These are phyloP conservation scores for Chinchilla lanigera DNA, from an alignment of 2,113 vertebrate genomes.

Conservation along the genomic window DNA sequence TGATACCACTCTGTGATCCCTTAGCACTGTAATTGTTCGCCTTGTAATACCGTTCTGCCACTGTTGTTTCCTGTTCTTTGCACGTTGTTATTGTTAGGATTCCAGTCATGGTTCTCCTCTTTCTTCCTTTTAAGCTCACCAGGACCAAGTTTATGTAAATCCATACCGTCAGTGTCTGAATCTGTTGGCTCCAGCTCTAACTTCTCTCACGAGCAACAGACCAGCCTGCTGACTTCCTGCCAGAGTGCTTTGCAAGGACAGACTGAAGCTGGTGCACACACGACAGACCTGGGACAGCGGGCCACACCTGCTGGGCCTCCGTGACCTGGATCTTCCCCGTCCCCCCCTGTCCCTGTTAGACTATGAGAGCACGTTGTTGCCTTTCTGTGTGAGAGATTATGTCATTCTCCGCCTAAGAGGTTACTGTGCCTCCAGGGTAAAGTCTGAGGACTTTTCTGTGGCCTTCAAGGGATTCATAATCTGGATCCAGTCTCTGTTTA, in stretches of 20 bases:
- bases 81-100: neutral
- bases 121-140: neutral
- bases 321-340: neutral
- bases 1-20: neutral
- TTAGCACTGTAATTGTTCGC: neutral
- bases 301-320: neutral
- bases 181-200: neutral
- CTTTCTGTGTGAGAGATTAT: neutral
- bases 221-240: neutral
- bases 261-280: neutral
- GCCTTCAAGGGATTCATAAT: neutral
- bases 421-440: neutral
- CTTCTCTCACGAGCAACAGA: neutral
- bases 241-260: neutral
- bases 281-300: neutral
- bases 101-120: neutral
- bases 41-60: neutral
- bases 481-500: neutral
- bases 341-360: rapidly evolving
- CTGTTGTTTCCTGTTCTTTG: neutral
- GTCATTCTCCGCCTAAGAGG: neutral
- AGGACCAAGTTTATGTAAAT: neutral
- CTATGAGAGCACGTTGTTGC: neutral
- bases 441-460: neutral
- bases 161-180: neutral